Evolutionary conservation across 2,113 vertebrate genomes (phyloP).

Genomic region (Phoxinus phoxinus): DNA sequence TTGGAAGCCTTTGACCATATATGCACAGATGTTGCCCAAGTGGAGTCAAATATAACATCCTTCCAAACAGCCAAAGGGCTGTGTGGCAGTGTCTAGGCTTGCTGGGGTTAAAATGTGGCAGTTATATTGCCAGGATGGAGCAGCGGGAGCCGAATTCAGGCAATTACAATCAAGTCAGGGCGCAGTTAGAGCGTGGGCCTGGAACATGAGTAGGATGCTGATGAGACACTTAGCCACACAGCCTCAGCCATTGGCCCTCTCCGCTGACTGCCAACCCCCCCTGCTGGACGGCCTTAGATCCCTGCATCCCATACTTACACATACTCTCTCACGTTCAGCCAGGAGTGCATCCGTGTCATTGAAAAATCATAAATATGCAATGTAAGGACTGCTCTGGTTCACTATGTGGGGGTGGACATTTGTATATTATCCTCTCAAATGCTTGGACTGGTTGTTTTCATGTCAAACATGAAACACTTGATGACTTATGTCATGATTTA

Average conservation of each 20-base stretch:
- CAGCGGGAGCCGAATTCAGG: conserved; percentile 99
- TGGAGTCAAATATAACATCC: conserved; percentile 56
- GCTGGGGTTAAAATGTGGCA: conserved; percentile 84
- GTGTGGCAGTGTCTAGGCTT: conserved; percentile 67
- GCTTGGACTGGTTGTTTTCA: neutral
- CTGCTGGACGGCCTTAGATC: conserved; percentile 89
- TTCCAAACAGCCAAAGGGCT: conserved; percentile 50
- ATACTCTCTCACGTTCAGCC: conserved; percentile 46
- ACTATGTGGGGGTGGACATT: neutral
- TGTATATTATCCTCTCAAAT: neutral
- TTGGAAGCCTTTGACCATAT: conserved; percentile 30
- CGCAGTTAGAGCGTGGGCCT: conserved; percentile 95
- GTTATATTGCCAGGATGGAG: conserved; percentile 98
- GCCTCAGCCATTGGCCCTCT: conserved; percentile 85
- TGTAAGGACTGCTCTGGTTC: neutral
- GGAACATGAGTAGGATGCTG: conserved; percentile 99
- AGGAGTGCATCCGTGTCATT: conserved; percentile 34
- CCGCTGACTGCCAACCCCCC: conserved; percentile 85
- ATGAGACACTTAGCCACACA: conserved; percentile 99
- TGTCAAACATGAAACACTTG: neutral
- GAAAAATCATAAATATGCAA: conserved; percentile 33
- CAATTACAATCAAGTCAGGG: conserved; percentile 99
- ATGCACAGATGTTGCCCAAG: conserved; percentile 53
- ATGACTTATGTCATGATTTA: neutral
- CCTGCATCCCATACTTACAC: conserved; percentile 67